These are phyloP conservation scores for Samia ricini DNA, from an alignment of 1,140 invertebrate genomes.

Conservation along the genomic window DNA sequence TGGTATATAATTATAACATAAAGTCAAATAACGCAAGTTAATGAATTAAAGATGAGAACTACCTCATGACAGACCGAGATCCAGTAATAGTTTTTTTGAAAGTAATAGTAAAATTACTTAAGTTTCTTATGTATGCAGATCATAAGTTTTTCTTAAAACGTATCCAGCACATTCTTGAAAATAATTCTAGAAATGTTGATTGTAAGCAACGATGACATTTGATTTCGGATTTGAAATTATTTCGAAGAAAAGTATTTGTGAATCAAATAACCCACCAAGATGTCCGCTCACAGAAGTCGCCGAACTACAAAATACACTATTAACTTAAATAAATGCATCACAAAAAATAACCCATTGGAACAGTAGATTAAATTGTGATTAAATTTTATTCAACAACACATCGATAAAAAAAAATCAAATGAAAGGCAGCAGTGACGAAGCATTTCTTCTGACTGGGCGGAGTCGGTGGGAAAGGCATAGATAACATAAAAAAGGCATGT, in stretches of 20 bases:
- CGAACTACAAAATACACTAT: slow-evolving; percentile 15
- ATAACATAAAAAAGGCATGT: slow-evolving; percentile 41
- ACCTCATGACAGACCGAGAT: too few relatives aligned
- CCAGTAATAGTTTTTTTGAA: too few relatives aligned
- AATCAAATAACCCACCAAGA: not conserved
- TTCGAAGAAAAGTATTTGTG: not conserved
- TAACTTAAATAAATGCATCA: slow-evolving; percentile 31
- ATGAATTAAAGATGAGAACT: too few relatives aligned
- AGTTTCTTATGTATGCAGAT: too few relatives aligned
- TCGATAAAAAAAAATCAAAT: slow-evolving; percentile 48
- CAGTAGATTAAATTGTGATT: slow-evolving; percentile 71
- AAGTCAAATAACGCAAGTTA: too few relatives aligned
- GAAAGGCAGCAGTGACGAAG: slow-evolving; percentile 52
- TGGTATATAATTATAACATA: too few relatives aligned
- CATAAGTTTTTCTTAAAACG: too few relatives aligned
- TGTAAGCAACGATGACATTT: not conserved
- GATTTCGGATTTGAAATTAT: not conserved
- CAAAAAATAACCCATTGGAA: slow-evolving; percentile 63
- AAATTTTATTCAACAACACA: slow-evolving; percentile 56
- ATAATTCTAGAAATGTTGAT: not conserved
- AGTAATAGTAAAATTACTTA: too few relatives aligned
- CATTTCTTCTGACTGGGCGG: slow-evolving; percentile 45
- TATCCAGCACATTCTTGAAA: not conserved
- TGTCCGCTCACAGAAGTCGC: slow-evolving; percentile 25
- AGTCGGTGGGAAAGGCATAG: slow-evolving; percentile 52